Base-by-base conservation (phyloP, 2,797 vertebrate genomes). In the Meriones psammophilus region DNA sequence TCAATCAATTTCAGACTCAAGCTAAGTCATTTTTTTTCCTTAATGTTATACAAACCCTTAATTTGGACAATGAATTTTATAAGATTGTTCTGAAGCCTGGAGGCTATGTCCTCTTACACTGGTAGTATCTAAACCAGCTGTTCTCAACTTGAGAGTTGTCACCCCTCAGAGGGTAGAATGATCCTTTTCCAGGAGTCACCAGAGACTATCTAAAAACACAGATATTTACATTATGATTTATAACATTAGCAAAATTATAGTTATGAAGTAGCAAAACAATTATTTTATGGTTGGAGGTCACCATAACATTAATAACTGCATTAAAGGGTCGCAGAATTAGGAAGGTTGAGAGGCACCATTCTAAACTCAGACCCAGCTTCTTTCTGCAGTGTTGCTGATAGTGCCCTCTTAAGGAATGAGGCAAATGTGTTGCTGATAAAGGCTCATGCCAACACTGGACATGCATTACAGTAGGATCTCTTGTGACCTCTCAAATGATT, bases 31-130 rank as follows among this genome's bases (percentile, higher is more conserved):
- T 99, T 99, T 97, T 99, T 99, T 98, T 99, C 99, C 98, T 99
- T 99, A 96, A 99, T 99, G 98, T 99, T 99, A 91, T 99, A 99
- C 0, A 99, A 99, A 2, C 99, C 99, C 97, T 99, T 99, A 91
- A 99, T 99, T 98, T 99, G 99, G 69, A 99, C 98, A 54, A 99
- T 99, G 56, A 99, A 98, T 97, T 99, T 0, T 18, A 98, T 97
- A 0, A 99, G 98, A 94, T 98, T 98, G 89, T 98, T 97, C 42
- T 98, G 99, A 95, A 99, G 98, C 93, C 99, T 98, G 0, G 98
- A 98, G 0, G 96, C 96, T 0, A 98, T 94, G 15, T 98, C 98
- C 0, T 98, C 93, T 87, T 98, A 98, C 39, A 98, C 97, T 0
- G 99, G 98, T 56, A 98, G 98, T 0, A 98, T 99, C 95, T 99